These are phyloP conservation scores for Poecilia picta DNA, from an alignment of 2,797 vertebrate species.

Conservation along the genomic window DNA sequence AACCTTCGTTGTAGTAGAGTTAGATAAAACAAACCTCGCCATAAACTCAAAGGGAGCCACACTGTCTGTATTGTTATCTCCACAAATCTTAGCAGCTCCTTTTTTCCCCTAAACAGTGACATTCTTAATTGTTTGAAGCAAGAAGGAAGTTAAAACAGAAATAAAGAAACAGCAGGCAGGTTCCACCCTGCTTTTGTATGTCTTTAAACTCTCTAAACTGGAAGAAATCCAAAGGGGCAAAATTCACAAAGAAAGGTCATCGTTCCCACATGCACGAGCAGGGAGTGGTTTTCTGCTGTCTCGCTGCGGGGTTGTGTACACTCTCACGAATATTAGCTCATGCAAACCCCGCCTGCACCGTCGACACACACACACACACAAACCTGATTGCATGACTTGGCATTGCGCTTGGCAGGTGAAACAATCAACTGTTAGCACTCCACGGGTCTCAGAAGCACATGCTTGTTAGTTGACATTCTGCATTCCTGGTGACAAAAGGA, in stretches of 20 bases:
- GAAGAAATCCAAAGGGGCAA: conserved; percentile 54
- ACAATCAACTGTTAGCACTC: neutral
- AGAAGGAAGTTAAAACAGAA: conserved; percentile 46
- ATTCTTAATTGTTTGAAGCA: conserved; percentile 42
- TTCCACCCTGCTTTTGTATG: conserved; percentile 57
- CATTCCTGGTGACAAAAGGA: conserved; percentile 8
- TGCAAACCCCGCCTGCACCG: neutral
- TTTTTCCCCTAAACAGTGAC: conserved; percentile 19
- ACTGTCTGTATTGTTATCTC: conserved; percentile 31
- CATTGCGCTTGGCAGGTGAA: neutral
- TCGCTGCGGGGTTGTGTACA: conserved; percentile 15
- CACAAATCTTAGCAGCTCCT: conserved; percentile 16
- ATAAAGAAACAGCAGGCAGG: conserved; percentile 40
- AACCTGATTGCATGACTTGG: neutral
- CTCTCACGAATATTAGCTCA: conserved; percentile 1
- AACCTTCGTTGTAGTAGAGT: neutral
- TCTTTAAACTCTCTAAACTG: conserved; percentile 62
- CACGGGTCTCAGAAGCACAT: neutral
- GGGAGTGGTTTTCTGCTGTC: conserved; percentile 54
- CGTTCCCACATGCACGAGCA: conserved; percentile 34
- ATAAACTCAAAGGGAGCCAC: conserved; percentile 10
- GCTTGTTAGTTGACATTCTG: neutral
- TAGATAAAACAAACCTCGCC: neutral
- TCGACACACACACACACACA: neutral
- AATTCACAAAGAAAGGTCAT: conserved; percentile 70